phyloP scores from a whole-genome alignment of 2,113 vertebrate genomes.

The Tamias sibiricus region DNA sequence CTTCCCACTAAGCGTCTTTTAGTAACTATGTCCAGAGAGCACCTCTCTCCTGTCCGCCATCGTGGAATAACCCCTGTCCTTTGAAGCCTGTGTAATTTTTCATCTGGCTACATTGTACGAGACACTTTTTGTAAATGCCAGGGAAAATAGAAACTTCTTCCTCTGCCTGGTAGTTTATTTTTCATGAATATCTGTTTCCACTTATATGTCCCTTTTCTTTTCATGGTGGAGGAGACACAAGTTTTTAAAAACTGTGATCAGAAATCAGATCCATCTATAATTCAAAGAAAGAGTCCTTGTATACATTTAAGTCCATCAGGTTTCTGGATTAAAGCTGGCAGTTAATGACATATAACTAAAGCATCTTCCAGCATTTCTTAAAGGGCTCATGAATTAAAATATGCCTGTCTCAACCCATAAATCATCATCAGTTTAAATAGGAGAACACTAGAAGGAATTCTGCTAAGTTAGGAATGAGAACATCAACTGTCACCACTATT shows the following conservation, averaged over 20 bases:
- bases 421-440: background rate
- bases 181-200: slow-evolving; percentile 14
- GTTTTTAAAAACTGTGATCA: background rate
- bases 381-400: slow-evolving; percentile 40
- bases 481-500: background rate
- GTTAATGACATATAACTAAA: background rate
- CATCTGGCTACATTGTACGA: background rate
- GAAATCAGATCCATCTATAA: background rate
- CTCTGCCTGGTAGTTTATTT: background rate
- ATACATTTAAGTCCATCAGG: background rate
- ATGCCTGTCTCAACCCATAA: background rate
- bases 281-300: background rate
- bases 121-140: background rate
- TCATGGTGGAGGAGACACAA: background rate
- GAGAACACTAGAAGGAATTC: background rate
- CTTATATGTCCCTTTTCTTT: background rate
- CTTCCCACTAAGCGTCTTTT: too few relatives aligned
- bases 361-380: background rate
- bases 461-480: background rate
- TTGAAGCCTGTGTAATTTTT: background rate
- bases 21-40: too few relatives aligned
- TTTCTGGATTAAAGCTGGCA: background rate
- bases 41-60: too few relatives aligned
- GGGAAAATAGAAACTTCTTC: background rate
- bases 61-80: too few relatives aligned